Base-by-base conservation (phyloP, 2,113 vertebrate species). In the Laticauda laticaudata region DNA sequence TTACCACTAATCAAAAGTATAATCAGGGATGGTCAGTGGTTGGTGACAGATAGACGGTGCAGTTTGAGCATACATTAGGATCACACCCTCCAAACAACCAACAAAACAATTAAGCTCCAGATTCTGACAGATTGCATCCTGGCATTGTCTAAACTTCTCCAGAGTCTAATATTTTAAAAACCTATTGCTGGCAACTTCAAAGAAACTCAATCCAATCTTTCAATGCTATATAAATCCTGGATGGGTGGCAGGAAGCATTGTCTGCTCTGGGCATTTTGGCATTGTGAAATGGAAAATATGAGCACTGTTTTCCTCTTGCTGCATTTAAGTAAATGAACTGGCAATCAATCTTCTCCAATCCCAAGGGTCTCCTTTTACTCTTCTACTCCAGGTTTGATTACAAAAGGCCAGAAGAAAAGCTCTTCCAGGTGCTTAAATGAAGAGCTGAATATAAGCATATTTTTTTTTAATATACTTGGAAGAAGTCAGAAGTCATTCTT, bases 291-390 rank as follows among this genome's bases (percentile, higher is more conserved):
- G 92, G 92, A 94, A 94, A 94, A 95, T 95, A 94, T 95, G 89
- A 75, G 91, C 95, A 91, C 92, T 91, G 90, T 90, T 95, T 95
- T 95, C 94, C 85, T 96, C 24, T 94, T 90, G 92, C 93, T 93
- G 95, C 90, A 96, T 93, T 85, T 89, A 94, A 97, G 94, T 94
- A 94, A 96, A 96, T 96, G 96, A 96, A 91, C 95, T 86, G 90
- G 93, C 96, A 97, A 96, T 95, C 92, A 93, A 88, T 93, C 93
- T 95, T 96, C 81, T 92, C 93, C 93, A 93, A 85, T 91, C 94
- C 95, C 91, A 26, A 91, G 94, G 94, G 2, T 87, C 95, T 97
- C 93, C 95, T 81, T 8, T 61, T 94, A 94, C 89, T 96, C 8
- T 0, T 24, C 93, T 92, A 96, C 94, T 95, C 90, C 0, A 0